Base-by-base conservation (phyloP, 2,113 vertebrate genomes). In the Notechis scutatus region DNA sequence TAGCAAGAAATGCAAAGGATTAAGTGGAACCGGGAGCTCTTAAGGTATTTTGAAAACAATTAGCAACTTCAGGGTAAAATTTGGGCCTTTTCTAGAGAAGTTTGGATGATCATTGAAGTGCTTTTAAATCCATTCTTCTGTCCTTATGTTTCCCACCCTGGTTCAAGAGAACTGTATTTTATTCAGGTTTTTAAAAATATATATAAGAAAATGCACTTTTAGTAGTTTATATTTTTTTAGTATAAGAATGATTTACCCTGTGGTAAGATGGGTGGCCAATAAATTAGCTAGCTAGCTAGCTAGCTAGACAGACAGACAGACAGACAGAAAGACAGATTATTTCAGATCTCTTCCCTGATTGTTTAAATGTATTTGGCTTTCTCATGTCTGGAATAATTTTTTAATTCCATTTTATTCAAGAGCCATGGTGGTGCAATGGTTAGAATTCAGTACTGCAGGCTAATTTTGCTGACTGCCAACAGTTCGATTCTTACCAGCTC, bases 331-430 rank as follows among this genome's bases (percentile, higher is more conserved):
- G 47, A 50, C 47, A 50, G 47, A 50, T 50, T 8, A 50, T 50
- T 94, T 96, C 96, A 93, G 87, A 93, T 96, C 95, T 96, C 90
- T 96, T 95, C 92, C 94, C 91, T 91, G 69, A 95, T 93, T 95
- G 94, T 95, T 96, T 96, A 96, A 96, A 95, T 88, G 90, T 93
- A 92, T 94, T 89, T 94, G 94, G 91, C 88, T 96, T 94, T 96
- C 90, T 85, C 92, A 56, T 61, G 21, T 90, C 92, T 90, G 93
- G 91, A 93, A 94, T 14, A 3, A 94, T 96, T 95, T 0, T 89
- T 57, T 64, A 29, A 29, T 64, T 64, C 26, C n/a, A 69, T 69
- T 69, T 69, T n/a, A 69, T 69, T 69, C 29, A 69, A 69, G 29
- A 69, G 64, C 12, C 5, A n/a, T 34, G 64, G 64, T 69, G 64